Percentiles rank a stretch among this genome's conserved stretches.
Evolutionary conservation across 2,797 vertebrate genomes (phyloP).

Genomic region (Danio tinwini): DNA sequence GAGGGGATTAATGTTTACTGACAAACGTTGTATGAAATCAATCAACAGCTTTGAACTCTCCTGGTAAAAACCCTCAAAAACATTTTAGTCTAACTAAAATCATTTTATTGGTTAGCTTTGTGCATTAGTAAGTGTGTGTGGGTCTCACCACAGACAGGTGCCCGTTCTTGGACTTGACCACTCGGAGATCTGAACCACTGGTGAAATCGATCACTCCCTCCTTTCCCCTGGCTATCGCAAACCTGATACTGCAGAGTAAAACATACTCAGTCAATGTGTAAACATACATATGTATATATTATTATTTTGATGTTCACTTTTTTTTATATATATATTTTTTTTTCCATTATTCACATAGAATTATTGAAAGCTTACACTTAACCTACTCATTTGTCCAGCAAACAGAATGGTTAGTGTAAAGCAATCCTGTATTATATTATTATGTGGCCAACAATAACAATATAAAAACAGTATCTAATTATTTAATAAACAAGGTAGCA

Average conservation of each 20-base stretch:
- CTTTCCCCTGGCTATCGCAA: slow-evolving; percentile 87
- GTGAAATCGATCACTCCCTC: slow-evolving; percentile 95
- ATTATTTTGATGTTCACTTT: too few relatives aligned
- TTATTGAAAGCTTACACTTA: too few relatives aligned
- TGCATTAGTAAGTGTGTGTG: not conserved
- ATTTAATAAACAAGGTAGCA: too few relatives aligned
- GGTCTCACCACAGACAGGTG: slow-evolving; percentile 96
- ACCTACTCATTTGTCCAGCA: too few relatives aligned
- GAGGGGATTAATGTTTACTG: slow-evolving; percentile 24
- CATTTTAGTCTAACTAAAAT: not conserved
- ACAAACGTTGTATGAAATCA: not conserved
- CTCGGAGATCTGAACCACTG: slow-evolving; percentile 88
- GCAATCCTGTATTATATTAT: too few relatives aligned
- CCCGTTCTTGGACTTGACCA: slow-evolving; percentile 94
- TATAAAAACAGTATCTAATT: too few relatives aligned
- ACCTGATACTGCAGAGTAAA: slow-evolving; percentile 83
- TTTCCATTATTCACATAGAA: too few relatives aligned
- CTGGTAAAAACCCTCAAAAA: not conserved
- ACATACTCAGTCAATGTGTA: not conserved
- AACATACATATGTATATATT: not conserved
- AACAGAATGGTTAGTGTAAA: too few relatives aligned
- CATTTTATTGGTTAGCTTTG: not conserved
- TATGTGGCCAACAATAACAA: too few relatives aligned
- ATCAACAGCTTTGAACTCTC: not conserved
- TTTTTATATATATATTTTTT: too few relatives aligned